Evolutionary conservation across 1,140 invertebrate genomes (phyloP), one percentile per base, ranked within the genome.

Genomic region (Tribolium castaneum): DNA sequence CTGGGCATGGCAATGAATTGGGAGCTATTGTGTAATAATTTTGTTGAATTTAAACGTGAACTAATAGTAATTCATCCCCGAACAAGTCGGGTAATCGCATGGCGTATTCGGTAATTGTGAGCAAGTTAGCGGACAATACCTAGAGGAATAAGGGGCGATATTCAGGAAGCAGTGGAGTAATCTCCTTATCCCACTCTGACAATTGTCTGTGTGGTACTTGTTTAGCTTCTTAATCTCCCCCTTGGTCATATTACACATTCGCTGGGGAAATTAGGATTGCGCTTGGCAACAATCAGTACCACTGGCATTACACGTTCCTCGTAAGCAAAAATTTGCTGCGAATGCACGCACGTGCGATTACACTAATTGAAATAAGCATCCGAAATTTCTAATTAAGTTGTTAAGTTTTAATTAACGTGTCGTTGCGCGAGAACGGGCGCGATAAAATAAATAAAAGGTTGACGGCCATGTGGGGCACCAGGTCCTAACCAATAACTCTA

Each of bases 51-150:
- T 66, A 66, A 66, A 35, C 59, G 59, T 35, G 59, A 66, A 66
- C 59, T 66, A 66, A 66, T 66, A 66, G 59, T 66, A 66, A 66
- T 66, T 66, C 59, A 66, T 66, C 10, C 25, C 6, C 9, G 30
- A 35, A 66, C 59, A 66, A 66, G 59, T 66, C 7, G 59, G 30
- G 59, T 72, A 72, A 72, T 72, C 50, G 50, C 50, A 72, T 19
- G 70, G 22, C 51, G 52, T 16, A 75, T 54, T 56, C 51, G 25
- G 73, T 75, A 75, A 75, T 75, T 75, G 73, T 59, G 73, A 75
- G 56, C 73, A 39, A 75, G 73, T 75, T 75, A 59, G 52, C 73
- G 73, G 73, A 75, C 73, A 75, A 75, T 75, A 75, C 52, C 73
- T 75, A 75, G 19, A 59, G 73, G 73, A 75, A 75, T 75, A 75